Percentiles rank a stretch among this genome's conserved stretches.
These are phyloP conservation scores for Brachionus plicatilis DNA, from an alignment of 1,140 invertebrate genomes.

Conservation along the genomic window DNA sequence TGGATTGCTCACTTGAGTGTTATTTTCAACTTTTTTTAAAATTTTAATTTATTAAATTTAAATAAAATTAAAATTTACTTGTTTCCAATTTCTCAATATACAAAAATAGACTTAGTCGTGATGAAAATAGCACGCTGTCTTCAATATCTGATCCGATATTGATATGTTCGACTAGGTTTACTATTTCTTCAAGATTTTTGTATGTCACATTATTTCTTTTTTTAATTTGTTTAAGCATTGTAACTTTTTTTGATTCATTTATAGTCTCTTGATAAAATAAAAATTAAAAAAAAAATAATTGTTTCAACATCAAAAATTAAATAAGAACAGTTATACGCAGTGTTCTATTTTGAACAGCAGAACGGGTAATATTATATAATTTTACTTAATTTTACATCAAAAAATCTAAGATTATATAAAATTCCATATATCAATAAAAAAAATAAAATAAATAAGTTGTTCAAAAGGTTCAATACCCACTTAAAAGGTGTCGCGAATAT, in stretches of 20 bases:
- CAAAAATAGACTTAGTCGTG: not conserved
- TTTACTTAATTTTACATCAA: no score
- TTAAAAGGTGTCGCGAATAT: no score
- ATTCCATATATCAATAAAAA: no score
- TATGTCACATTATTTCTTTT: not conserved
- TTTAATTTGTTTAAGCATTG: not conserved
- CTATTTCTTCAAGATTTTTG: constrained; percentile 17
- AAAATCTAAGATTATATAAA: no score
- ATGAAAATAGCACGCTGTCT: not conserved
- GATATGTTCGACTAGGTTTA: not conserved
- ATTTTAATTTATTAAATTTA: not conserved
- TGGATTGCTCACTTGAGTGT: not conserved
- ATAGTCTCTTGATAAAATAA: not conserved
- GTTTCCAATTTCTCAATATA: not conserved
- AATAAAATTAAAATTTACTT: not conserved
- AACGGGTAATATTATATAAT: no score
- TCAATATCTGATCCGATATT: not conserved
- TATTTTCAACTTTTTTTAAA: not conserved
- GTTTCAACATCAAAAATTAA: not conserved
- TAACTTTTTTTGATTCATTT: constrained; percentile 7
- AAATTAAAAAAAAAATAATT: not conserved
- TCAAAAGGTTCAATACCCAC: no score
- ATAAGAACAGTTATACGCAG: no score
- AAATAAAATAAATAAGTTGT: no score
- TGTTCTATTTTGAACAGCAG: no score